A percentile compares a stretch with the other conserved stretches of the same genome.
These are phyloP conservation scores for Strix uralensis DNA, from an alignment of 2,113 vertebrate species.

Conservation along the genomic window DNA sequence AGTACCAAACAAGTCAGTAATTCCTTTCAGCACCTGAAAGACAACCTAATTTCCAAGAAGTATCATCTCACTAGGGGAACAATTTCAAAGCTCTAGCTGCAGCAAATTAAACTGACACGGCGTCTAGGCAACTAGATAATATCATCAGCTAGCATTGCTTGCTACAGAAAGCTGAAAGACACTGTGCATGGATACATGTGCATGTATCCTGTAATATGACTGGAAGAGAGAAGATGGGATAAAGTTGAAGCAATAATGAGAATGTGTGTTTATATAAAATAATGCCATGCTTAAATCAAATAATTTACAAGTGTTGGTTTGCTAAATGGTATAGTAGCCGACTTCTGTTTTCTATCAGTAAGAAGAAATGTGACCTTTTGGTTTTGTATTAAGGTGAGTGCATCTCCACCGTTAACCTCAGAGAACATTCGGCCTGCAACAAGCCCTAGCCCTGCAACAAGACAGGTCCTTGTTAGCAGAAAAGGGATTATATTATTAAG, in stretches of 20 bases:
- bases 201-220: neutral
- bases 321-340: neutral
- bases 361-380: neutral
- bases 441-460: neutral
- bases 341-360: neutral
- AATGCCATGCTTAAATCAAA: neutral
- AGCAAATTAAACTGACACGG: neutral
- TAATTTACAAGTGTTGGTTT: neutral
- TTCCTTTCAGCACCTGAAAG: neutral
- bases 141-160: neutral
- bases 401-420: neutral
- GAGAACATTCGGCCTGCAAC: neutral
- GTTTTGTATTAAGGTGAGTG: neutral
- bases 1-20: neutral
- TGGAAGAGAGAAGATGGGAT: neutral
- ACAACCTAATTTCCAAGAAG: neutral
- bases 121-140: neutral
- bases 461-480: neutral
- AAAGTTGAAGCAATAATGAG: neutral
- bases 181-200: too few relatives aligned
- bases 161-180: neutral
- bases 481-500: neutral
- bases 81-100: neutral
- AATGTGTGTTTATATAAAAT: neutral
- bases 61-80: neutral